Percentiles rank a stretch among this genome's conserved stretches.
Conservation (phyloP, 23 tunicate genomes). For the Oikopleura dioica region DNA sequence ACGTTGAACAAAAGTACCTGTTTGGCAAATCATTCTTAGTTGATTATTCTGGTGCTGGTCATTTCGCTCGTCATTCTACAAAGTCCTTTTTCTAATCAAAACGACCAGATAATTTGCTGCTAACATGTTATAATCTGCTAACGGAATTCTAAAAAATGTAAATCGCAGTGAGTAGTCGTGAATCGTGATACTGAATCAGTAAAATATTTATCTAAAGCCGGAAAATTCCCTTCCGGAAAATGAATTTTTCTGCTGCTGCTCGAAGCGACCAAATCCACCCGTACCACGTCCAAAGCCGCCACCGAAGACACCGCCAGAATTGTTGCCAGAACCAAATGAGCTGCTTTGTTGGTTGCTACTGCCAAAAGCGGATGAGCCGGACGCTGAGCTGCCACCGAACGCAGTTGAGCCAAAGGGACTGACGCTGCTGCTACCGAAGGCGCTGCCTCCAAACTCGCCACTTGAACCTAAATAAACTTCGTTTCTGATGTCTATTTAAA, state of each 20-base stretch:
- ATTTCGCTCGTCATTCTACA: slow-evolving; percentile 30
- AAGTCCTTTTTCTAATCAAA: too few species aligned
- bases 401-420: neutral
- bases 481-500: too few species aligned
- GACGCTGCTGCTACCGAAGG: neutral
- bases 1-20: neutral
- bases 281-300: neutral
- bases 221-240: neutral
- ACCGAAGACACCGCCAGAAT: neutral
- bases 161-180: too few species aligned
- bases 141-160: too few species aligned
- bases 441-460: neutral
- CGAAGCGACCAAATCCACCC: neutral
- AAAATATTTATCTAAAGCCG: neutral
- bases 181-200: neutral
- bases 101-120: too few species aligned
- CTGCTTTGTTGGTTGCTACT: neutral
- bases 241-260: neutral
- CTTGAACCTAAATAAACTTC: too few species aligned
- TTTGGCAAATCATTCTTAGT: too few species aligned
- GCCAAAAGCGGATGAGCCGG: neutral
- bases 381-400: neutral
- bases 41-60: too few species aligned
- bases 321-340: neutral
- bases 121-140: too few species aligned